Evolutionary conservation across 2,888 invertebrate genomes (phyloP).

Genomic region (Bombylius discolor): DNA sequence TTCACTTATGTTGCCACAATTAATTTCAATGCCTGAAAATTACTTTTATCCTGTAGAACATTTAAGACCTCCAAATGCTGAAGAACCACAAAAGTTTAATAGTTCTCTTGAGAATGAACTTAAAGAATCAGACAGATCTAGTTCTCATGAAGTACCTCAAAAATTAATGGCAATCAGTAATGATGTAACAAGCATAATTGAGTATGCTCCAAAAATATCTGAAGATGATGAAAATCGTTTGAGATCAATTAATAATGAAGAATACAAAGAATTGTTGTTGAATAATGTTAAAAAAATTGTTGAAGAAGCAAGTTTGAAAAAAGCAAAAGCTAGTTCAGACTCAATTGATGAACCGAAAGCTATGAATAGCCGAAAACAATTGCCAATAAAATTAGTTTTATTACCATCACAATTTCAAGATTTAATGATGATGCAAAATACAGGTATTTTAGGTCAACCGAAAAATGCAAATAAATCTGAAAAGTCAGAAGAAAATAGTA

Average conservation of each 20-base stretch:
- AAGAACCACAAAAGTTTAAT: slow-evolving; percentile 1
- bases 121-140: neutral
- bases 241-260: neutral
- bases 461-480: neutral
- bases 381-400: neutral
- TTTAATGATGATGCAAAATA: neutral
- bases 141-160: neutral
- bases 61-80: slow-evolving; percentile 9
- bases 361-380: neutral
- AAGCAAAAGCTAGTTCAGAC: neutral
- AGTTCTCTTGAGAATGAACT: neutral
- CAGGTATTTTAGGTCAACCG: neutral
- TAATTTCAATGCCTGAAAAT: slow-evolving; percentile 5
- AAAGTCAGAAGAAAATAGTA: neutral
- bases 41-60: slow-evolving; percentile 16
- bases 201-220: slow-evolving; percentile 3
- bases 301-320: neutral
- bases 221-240: neutral
- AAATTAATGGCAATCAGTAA: slow-evolving; percentile 9
- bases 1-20: slow-evolving; percentile 12
- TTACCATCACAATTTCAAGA: neutral
- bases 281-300: slow-evolving; percentile 7
- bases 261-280: slow-evolving; percentile 4
- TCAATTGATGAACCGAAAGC: neutral
- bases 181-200: slow-evolving; percentile 12